Evolutionary conservation across 1,140 invertebrate species (phyloP).

Genomic region (Dendroctonus valens): DNA sequence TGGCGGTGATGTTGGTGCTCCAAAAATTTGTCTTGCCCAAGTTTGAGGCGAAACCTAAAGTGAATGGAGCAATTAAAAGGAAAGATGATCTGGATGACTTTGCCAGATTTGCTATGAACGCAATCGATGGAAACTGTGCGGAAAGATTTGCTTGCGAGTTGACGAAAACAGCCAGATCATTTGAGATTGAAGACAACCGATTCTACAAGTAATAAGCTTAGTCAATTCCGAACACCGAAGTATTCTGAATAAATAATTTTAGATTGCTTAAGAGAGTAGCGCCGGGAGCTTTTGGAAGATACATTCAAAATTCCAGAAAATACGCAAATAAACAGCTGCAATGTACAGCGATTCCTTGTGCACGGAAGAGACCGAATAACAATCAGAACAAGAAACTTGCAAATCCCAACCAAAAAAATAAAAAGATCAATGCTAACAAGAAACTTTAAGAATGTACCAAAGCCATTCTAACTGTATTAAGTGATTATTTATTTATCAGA

Average conservation of each 20-base stretch:
- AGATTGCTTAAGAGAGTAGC: constrained; percentile 45
- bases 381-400: constrained; percentile 14
- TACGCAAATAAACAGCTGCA: constrained; percentile 44
- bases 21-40: constrained; percentile 52
- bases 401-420: constrained; percentile 21
- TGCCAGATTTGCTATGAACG: constrained; percentile 42
- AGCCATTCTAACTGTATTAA: constrained; percentile 31
- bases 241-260: neutral
- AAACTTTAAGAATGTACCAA: constrained; percentile 40
- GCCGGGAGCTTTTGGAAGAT: constrained; percentile 42
- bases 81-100: constrained; percentile 40
- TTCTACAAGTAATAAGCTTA: constrained; percentile 44
- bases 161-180: constrained; percentile 44
- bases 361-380: constrained; percentile 33
- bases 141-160: constrained; percentile 48
- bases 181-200: constrained; percentile 46
- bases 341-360: constrained; percentile 46
- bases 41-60: constrained; percentile 41
- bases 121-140: constrained; percentile 48
- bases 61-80: constrained; percentile 29
- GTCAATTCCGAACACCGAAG: no score
- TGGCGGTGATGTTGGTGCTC: constrained; percentile 52
- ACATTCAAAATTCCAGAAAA: constrained; percentile 42
- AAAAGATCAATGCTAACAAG: constrained; percentile 27
- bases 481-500: constrained; percentile 37